phyloP scores from a whole-genome alignment of 2,113 vertebrate genomes.

The Phocoena phocoena region DNA sequence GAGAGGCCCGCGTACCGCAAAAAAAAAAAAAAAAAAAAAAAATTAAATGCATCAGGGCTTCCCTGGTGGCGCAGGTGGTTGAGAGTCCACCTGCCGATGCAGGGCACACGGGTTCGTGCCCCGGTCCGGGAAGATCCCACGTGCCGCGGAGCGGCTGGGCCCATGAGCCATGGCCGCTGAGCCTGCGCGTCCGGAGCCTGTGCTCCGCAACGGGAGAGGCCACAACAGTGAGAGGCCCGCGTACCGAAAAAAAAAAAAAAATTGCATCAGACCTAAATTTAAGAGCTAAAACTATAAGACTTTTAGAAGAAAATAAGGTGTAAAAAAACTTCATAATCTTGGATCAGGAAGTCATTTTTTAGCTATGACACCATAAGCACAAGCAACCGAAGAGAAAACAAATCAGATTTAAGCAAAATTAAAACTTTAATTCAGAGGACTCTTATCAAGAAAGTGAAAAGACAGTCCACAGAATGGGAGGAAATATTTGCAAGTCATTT shows the following conservation, averaged over 20 bases:
- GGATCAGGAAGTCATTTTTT: background rate
- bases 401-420: background rate
- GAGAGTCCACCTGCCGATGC: too few species aligned
- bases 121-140: too few species aligned
- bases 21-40: too few species aligned
- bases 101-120: too few species aligned
- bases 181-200: too few species aligned
- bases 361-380: background rate
- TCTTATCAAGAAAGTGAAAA: background rate
- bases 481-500: background rate
- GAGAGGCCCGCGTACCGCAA: too few species aligned
- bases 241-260: too few species aligned
- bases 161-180: too few species aligned
- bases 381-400: background rate
- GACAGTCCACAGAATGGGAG: background rate
- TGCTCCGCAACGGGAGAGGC: too few species aligned
- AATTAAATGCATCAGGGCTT: background rate
- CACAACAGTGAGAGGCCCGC: too few species aligned
- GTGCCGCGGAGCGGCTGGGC: too few species aligned
- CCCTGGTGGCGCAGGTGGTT: too few species aligned
- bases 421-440: background rate
- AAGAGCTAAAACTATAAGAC: background rate
- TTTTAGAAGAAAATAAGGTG: background rate
- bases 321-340: background rate
- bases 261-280: background rate